Evolutionary conservation across 2,113 vertebrate genomes (phyloP), one percentile per base, ranked within the genome.

Genomic region (Rostratula benghalensis): DNA sequence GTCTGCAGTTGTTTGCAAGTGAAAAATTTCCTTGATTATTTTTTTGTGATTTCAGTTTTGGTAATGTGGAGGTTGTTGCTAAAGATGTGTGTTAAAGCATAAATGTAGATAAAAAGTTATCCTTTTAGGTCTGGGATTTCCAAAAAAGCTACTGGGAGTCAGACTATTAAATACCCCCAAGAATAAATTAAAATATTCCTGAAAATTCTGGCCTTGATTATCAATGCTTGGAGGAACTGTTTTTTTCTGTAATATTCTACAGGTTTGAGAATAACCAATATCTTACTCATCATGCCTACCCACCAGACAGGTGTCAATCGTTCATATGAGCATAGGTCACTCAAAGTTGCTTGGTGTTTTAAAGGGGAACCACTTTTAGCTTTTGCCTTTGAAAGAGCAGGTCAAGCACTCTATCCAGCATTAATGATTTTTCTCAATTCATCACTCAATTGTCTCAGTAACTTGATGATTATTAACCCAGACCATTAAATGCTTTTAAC

Each of bases 401-500:
- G 90, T 93, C 92, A 96, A 77, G 73, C 39, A 56, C 68, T 63
- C 37, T 54, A 59, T 64, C 85, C 48, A 60, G 56, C 11, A 2
- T 75, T 94, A 93, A 90, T 87, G 90, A 80, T 60, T 95, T 81
- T 92, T 89, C 69, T 69, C 51, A 90, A 31, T 93, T 84, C 56
- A 87, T 93, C 76, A 82, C 71, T 90, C 3, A 10, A 56, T 96
- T 93, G 76, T 87, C 83, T 93, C 48, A 61, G 65, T 83, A 93
- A 90, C 92, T 84, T 96, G 88, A 71, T 86, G 83, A 37, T 87
- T 96, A 83, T 95, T 95, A 96, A 92, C 86, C 88, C 35, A 68
- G 64, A 45, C 48, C 86, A 91, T 92, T 93, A 94, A 94, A 94
- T 92, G 88, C 92, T 94, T 93, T 96, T 95, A 96, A 91, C 85